These are phyloP conservation scores for Alcis repandata DNA, from an alignment of 2,888 invertebrate genomes.

Conservation along the genomic window DNA sequence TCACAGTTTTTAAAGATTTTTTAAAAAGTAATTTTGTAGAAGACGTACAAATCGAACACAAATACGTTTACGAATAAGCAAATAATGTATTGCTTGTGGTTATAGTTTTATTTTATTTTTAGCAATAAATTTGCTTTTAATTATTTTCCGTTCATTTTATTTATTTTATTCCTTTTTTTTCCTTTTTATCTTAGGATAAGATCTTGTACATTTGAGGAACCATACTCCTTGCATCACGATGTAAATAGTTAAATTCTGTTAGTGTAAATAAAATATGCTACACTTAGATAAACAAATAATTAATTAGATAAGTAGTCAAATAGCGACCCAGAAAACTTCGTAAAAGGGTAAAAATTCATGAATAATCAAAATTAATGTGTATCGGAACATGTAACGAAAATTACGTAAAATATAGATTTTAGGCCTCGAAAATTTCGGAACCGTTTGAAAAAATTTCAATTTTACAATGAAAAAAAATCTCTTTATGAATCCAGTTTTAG, in stretches of 20 bases:
- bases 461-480: conserved; percentile 60
- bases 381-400: conserved; percentile 69
- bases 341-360: conserved; percentile 68
- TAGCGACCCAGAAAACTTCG: conserved; percentile 50
- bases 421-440: conserved; percentile 63
- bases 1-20: conserved; percentile 55
- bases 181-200: conserved; percentile 62
- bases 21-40: conserved; percentile 73
- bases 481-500: conserved; percentile 74
- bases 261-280: conserved; percentile 69
- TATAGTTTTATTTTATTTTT: conserved; percentile 84
- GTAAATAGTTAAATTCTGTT: conserved; percentile 72
- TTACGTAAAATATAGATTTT: conserved; percentile 66
- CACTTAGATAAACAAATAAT: conserved; percentile 61
- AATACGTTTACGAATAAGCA: conserved; percentile 70
- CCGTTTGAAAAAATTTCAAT: conserved; percentile 64
- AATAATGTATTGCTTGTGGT: conserved; percentile 81
- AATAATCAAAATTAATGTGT: conserved; percentile 77
- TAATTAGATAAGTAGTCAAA: conserved; percentile 54
- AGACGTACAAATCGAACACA: conserved; percentile 81
- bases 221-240: conserved; percentile 84
- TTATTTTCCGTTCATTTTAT: conserved; percentile 79
- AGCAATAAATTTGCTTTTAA: conserved; percentile 87
- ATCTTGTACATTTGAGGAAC: conserved; percentile 83
- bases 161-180: conserved; percentile 65